Evolutionary conservation across 1,140 invertebrate species (phyloP).

Genomic region (Calephelis virginiensis): DNA sequence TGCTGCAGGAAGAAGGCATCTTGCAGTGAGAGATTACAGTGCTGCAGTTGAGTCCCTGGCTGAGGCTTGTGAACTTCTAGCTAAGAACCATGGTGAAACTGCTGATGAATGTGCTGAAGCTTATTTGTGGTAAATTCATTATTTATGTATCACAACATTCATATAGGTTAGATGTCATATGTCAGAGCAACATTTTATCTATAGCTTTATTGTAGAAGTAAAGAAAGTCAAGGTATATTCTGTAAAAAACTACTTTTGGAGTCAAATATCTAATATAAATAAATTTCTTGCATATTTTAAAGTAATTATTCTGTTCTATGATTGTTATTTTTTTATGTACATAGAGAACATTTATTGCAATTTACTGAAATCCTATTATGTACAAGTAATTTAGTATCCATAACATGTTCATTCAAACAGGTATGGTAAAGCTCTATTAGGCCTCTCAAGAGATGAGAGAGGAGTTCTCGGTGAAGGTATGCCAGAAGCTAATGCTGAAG

Average conservation of each 20-base stretch:
- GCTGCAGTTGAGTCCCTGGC: conserved; percentile 87
- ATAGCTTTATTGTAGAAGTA: too few relatives aligned
- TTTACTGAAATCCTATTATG: too few relatives aligned
- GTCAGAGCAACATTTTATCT: too few relatives aligned
- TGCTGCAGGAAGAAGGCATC: conserved; percentile 86
- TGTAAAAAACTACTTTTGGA: too few relatives aligned
- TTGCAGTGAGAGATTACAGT: conserved; percentile 88
- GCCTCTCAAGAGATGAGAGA: conserved; percentile 88
- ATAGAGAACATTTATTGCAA: too few relatives aligned
- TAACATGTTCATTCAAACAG: conserved; percentile 34
- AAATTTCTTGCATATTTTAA: too few relatives aligned
- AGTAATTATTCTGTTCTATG: too few relatives aligned
- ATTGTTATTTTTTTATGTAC: too few relatives aligned
- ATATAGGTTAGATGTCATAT: too few relatives aligned
- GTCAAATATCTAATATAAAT: too few relatives aligned
- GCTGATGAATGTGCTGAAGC: conserved; percentile 90
- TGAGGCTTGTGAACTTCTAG: conserved; percentile 86
- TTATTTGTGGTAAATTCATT: conserved; percentile 81
- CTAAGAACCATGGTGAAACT: conserved; percentile 85
- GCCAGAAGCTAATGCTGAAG: conserved; percentile 79
- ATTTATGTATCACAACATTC: not conserved
- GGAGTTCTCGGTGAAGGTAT: conserved; percentile 88
- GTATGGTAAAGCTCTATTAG: conserved; percentile 88
- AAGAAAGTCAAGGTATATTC: too few relatives aligned
- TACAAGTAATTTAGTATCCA: too few relatives aligned